Evolutionary conservation across 2,888 invertebrate genomes (phyloP).

Genomic region (Bellardia pandia): DNA sequence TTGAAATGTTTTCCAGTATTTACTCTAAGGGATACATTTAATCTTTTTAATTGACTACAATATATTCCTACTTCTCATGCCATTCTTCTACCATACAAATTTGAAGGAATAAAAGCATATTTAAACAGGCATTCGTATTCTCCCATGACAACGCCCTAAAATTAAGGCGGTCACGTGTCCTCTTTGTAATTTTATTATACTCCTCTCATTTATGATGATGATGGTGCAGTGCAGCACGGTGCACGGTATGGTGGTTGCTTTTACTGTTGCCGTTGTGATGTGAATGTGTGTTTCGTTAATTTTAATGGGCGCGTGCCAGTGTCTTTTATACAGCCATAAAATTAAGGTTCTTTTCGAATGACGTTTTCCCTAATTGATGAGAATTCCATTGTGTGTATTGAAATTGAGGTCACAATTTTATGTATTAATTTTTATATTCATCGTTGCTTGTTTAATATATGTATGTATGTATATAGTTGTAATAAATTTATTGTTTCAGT

Average conservation of each 20-base stretch:
- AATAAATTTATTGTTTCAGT: not conserved
- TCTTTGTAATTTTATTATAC: conserved; percentile 51
- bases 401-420: conserved; percentile 52
- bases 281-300: conserved; percentile 60
- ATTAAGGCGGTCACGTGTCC: conserved; percentile 68
- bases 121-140: conserved; percentile 51
- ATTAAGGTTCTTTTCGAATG: conserved; percentile 52
- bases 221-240: not conserved
- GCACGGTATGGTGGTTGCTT: not conserved
- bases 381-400: conserved; percentile 46
- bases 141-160: conserved; percentile 59
- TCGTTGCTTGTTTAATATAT: not conserved
- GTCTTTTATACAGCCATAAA: conserved; percentile 43
- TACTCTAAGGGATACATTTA: not conserved
- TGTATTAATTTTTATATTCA: conserved; percentile 16
- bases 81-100: not conserved
- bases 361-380: conserved; percentile 56
- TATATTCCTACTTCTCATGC: not conserved
- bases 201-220: conserved; percentile 43
- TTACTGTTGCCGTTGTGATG: conserved; percentile 12
- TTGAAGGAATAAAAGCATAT: not conserved
- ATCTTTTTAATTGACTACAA: conserved; percentile 28
- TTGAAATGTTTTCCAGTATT: too few relatives aligned
- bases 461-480: not conserved
- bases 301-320: conserved; percentile 68